Conservation (phyloP, 2,888 invertebrate genomes). For the Hypsopygia costalis region DNA sequence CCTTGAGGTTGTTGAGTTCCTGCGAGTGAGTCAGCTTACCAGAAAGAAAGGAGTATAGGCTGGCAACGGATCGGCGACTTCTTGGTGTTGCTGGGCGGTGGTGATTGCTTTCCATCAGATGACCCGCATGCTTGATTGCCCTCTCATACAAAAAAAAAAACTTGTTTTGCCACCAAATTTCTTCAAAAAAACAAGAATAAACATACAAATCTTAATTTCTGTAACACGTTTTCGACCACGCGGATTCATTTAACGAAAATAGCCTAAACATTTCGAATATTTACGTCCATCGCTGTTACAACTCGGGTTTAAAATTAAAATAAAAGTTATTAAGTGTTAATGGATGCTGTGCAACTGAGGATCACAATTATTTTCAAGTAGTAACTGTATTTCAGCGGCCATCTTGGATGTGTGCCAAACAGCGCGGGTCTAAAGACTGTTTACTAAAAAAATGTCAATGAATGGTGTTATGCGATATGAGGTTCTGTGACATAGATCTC, state of each 20-base stretch:
- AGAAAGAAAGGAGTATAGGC: too few relatives aligned
- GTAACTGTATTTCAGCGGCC: slow-evolving; percentile 5
- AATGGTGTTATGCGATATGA: slow-evolving; percentile 9
- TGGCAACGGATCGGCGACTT: too few relatives aligned
- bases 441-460: not conserved
- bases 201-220: not conserved
- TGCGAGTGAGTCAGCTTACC: too few relatives aligned
- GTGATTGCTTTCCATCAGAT: too few relatives aligned
- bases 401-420: slow-evolving; percentile 22
- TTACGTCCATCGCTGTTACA: slow-evolving; percentile 11
- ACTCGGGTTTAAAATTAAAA: slow-evolving; percentile 10
- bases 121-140: too few relatives aligned
- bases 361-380: slow-evolving; percentile 5
- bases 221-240: not conserved
- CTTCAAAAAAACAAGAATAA: not conserved
- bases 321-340: slow-evolving; percentile 12
- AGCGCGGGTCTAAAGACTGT: slow-evolving; percentile 4
- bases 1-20: too few relatives aligned
- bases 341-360: slow-evolving; percentile 12
- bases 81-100: too few relatives aligned
- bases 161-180: too few relatives aligned
- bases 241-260: not conserved
- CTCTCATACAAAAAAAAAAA: too few relatives aligned
- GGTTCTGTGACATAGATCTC: too few relatives aligned
- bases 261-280: not conserved